Percentiles rank a stretch among this genome's conserved stretches.
Conservation (phyloP, 2,797 vertebrate species). For the Oreortyx pictus region DNA sequence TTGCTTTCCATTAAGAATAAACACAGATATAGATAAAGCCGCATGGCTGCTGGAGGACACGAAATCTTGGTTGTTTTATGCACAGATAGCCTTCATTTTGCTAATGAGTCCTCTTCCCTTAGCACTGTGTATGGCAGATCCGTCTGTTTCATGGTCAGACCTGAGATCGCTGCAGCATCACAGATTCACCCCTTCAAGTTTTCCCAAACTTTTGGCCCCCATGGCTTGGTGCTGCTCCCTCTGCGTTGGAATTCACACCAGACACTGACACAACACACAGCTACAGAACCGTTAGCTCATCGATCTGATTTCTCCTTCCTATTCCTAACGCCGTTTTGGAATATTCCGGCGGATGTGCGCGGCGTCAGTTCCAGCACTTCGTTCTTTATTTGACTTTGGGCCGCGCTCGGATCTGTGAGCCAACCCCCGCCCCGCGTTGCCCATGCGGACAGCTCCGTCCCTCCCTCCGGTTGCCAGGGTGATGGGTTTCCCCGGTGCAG, state of each 20-base stretch:
- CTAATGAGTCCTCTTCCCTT: background rate
- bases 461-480: slow-evolving; percentile 45
- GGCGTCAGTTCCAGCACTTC: rapidly evolving
- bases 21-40: background rate
- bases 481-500: slow-evolving; percentile 45
- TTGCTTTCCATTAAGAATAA: background rate
- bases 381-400: background rate
- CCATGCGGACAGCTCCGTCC: background rate
- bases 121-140: background rate
- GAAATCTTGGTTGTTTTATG: background rate
- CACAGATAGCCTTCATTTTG: background rate
- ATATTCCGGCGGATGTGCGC: rapidly evolving
- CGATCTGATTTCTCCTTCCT: background rate
- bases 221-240: rapidly evolving
- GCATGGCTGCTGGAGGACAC: background rate
- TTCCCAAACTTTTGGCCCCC: background rate
- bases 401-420: no score
- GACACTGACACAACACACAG: rapidly evolving
- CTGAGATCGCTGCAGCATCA: background rate
- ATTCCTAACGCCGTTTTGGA: background rate
- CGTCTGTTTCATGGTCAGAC: background rate
- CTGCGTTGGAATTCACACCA: background rate
- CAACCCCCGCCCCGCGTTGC: background rate
- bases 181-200: background rate
- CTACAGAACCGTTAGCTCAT: background rate